A percentile compares a stretch with the other conserved stretches of the same genome.
Conservation (phyloP, 2,888 invertebrate genomes). For the Oscheius myriophilus region DNA sequence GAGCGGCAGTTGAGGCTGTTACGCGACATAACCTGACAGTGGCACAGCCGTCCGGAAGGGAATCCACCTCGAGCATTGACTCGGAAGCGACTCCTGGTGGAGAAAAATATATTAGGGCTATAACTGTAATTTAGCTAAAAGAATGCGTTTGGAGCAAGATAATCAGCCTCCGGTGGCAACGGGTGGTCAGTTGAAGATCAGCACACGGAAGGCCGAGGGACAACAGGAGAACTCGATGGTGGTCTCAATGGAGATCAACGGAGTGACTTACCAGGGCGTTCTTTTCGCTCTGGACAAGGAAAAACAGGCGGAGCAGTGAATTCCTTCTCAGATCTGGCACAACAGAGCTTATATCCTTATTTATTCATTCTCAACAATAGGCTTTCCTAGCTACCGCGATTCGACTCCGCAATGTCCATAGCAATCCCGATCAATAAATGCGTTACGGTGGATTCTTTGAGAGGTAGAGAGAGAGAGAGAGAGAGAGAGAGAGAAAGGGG, state of each 20-base stretch:
- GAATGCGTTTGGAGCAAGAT: conserved; percentile 26
- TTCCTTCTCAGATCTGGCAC: neutral
- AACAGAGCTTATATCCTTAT: conserved; percentile 2
- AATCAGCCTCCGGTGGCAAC: conserved; percentile 1
- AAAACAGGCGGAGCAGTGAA: conserved; percentile 4
- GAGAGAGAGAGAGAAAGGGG: conserved; percentile 2
- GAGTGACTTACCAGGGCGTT: conserved; percentile 84
- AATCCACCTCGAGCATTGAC: conserved; percentile 58
- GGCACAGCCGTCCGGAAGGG: conserved; percentile 49
- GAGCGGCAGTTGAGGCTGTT: conserved; percentile 51
- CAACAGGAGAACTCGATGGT: conserved; percentile 78
- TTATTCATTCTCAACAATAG: neutral
- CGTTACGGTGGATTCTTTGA: neutral
- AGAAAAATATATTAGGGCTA: too few species aligned
- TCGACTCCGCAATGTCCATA: neutral
- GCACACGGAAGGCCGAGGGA: conserved; percentile 35
- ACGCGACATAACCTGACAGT: conserved; percentile 48
- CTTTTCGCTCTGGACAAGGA: conserved; percentile 42
- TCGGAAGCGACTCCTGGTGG: conserved; percentile 38
- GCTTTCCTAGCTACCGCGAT: neutral
- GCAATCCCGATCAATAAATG: too few species aligned
- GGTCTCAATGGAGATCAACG: conserved; percentile 95
- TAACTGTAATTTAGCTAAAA: conserved; percentile 30
- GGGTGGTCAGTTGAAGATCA: conserved; percentile 39
- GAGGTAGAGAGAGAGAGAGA: conserved; percentile 6